Percentiles rank a stretch among this genome's conserved stretches.
These are phyloP conservation scores for Drosophila paulistorum DNA, from an alignment of 1,140 invertebrate species.

Conservation along the genomic window DNA sequence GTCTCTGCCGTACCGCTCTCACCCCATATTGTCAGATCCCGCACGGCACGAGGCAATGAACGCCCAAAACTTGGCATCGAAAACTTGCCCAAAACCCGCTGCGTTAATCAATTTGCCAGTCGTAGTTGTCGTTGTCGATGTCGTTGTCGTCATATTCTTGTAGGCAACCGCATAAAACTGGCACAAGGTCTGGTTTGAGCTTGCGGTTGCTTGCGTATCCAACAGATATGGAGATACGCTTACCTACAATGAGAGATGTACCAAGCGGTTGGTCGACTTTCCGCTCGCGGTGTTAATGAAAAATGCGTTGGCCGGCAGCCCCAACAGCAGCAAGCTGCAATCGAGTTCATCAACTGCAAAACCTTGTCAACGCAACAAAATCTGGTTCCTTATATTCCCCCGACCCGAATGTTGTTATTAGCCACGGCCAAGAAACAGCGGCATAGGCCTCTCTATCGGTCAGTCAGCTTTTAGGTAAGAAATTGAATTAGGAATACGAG, in stretches of 20 bases:
- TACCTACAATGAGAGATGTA: conserved; percentile 44
- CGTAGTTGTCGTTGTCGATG: conserved; percentile 23
- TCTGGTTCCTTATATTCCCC: conserved; percentile 47
- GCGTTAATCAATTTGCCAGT: conserved; percentile 73
- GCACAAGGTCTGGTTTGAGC: conserved; percentile 76
- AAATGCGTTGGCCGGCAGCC: conserved; percentile 63
- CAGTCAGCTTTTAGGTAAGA: conserved; percentile 34
- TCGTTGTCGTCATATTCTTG: conserved; percentile 19
- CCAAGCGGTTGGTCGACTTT: conserved; percentile 75
- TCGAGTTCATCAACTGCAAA: conserved; percentile 74
- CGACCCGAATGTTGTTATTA: conserved; percentile 69
- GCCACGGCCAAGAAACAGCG: conserved; percentile 6
- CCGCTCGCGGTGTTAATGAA: conserved; percentile 60
- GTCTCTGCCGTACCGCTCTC: conserved; percentile 4
- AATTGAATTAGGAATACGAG: not conserved
- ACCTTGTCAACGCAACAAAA: conserved; percentile 69
- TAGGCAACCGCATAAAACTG: conserved; percentile 50
- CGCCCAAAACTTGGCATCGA: conserved; percentile 45
- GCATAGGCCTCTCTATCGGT: conserved; percentile 49
- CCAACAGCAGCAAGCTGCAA: not conserved
- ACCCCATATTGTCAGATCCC: conserved; percentile 12
- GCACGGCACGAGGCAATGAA: conserved; percentile 64
- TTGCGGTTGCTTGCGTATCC: conserved; percentile 55
- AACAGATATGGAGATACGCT: conserved; percentile 41
- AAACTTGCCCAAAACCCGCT: conserved; percentile 75